Conservation (phyloP, 2,797 vertebrate genomes). For the Diglossa cyanea region DNA sequence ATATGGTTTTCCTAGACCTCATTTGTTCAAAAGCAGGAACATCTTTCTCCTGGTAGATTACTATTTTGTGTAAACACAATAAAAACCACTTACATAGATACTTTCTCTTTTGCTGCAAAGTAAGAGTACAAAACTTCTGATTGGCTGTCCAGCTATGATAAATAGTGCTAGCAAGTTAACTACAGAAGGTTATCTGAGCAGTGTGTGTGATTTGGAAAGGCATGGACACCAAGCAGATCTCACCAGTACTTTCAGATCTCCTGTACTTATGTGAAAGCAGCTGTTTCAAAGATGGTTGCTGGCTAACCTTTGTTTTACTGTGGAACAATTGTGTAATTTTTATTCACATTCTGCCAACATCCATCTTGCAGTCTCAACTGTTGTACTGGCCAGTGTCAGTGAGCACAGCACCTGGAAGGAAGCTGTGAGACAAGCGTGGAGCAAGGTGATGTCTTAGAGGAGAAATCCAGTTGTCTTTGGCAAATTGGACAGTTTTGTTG, state of each 20-base stretch:
- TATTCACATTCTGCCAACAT: background rate
- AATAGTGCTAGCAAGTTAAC: background rate
- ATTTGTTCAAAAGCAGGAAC: background rate
- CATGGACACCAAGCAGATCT: background rate
- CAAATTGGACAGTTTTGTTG: background rate
- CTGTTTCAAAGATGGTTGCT: background rate
- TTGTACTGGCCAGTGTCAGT: background rate
- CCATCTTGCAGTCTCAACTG: fast-evolving
- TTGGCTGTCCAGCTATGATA: background rate
- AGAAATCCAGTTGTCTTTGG: background rate
- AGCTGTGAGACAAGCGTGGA: background rate
- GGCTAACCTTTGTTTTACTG: background rate
- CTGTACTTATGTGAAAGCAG: background rate
- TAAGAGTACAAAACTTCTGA: background rate
- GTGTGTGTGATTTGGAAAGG: background rate
- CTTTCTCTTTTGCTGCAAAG: background rate
- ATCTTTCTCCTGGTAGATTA: background rate
- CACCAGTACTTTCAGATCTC: background rate
- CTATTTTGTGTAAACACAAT: background rate
- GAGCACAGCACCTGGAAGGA: background rate
- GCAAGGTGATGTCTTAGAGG: background rate
- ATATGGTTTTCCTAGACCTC: background rate
- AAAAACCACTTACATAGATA: fast-evolving
- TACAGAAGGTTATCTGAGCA: background rate
- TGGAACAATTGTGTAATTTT: background rate